Base-by-base conservation (phyloP, 2,797 vertebrate genomes). In the Pachyuromys duprasi region DNA sequence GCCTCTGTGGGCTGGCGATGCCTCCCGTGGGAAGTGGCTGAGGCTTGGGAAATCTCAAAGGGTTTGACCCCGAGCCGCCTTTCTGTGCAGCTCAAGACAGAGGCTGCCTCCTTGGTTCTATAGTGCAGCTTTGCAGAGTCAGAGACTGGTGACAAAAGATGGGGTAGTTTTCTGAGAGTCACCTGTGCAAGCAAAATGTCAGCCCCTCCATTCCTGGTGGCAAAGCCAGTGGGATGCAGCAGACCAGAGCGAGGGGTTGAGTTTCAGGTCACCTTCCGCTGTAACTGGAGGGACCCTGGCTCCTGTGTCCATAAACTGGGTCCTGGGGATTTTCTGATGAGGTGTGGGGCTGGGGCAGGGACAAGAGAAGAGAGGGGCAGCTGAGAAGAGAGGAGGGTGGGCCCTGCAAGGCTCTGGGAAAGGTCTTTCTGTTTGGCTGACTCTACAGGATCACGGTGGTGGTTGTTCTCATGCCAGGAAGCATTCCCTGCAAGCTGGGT, bases 171-270 rank as follows among this genome's bases (percentile, higher is more conserved):
- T 13, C 7, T 8, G 49, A 55, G 26, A 60, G 36, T 39, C 22
- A 0, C 4, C 6, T 0, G 0, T 0, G 1, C 8, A 3, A 24
- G 63, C 5, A 17, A 26, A 42, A 62, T 1, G 62, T 65, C 92
- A n/a, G 45, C 1, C 8, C 62, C 91, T 36, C 60, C 0, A 26
- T 26, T 26, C 3, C 79, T 3, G 53, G 3, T 2, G 45, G 26
- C 3, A 1, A 17, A 65, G 86, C 20, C 14, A 55, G 0, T 60
- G 2, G 60, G 70, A 28, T 18, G 26, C 4, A 0, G 28, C 0
- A 20, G 28, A 11, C 1, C 2, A 5, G 14, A 15, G 18, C 55
- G 0, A 0, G 53, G 55, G 14, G 0, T 15, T 39, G 22, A 12
- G 26, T 3, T 26, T n/a, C 67, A 8, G 79, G 55, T 20, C 53